Evolutionary conservation across 2,888 invertebrate species (phyloP).

Genomic region (Volucella bombylans): DNA sequence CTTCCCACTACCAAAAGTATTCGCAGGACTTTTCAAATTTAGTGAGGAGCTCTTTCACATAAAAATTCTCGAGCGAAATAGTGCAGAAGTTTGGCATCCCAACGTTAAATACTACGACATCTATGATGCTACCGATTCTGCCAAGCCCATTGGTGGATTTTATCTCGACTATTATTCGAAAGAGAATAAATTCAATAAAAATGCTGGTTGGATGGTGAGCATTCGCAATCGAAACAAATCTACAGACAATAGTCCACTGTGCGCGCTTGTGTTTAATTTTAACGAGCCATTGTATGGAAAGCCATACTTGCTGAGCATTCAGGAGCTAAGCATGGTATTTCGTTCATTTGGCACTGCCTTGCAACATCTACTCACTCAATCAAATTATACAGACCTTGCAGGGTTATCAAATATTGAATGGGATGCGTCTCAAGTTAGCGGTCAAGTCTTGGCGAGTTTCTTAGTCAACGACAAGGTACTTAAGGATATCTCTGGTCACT

Average conservation of each 20-base stretch:
- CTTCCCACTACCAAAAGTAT: constrained; percentile 91
- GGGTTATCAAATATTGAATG: constrained; percentile 95
- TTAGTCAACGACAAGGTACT: constrained; percentile 86
- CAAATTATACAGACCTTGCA: constrained; percentile 91
- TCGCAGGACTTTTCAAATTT: constrained; percentile 90
- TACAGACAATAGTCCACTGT: constrained; percentile 87
- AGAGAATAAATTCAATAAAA: constrained; percentile 86
- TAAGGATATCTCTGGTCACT: constrained; percentile 88
- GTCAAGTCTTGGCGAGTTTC: constrained; percentile 92
- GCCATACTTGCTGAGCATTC: constrained; percentile 88
- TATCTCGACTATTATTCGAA: constrained; percentile 92
- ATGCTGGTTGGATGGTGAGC: constrained; percentile 90
- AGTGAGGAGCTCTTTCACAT: constrained; percentile 91
- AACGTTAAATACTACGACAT: constrained; percentile 93
- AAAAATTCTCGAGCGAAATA: constrained; percentile 86
- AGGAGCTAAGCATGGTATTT: constrained; percentile 90
- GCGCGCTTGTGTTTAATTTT: constrained; percentile 93
- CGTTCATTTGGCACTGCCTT: constrained; percentile 93
- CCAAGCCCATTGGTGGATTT: constrained; percentile 89
- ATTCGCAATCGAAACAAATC: constrained; percentile 88
- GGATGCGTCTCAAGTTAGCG: constrained; percentile 94
- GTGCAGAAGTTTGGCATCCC: constrained; percentile 90
- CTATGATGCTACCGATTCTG: constrained; percentile 84
- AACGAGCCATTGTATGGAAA: constrained; percentile 85
- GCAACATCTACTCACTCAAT: constrained; percentile 92